A percentile compares a stretch with the other conserved stretches of the same genome.
Evolutionary conservation across 2,113 vertebrate species (phyloP).

Genomic region (Rhombomys opimus): DNA sequence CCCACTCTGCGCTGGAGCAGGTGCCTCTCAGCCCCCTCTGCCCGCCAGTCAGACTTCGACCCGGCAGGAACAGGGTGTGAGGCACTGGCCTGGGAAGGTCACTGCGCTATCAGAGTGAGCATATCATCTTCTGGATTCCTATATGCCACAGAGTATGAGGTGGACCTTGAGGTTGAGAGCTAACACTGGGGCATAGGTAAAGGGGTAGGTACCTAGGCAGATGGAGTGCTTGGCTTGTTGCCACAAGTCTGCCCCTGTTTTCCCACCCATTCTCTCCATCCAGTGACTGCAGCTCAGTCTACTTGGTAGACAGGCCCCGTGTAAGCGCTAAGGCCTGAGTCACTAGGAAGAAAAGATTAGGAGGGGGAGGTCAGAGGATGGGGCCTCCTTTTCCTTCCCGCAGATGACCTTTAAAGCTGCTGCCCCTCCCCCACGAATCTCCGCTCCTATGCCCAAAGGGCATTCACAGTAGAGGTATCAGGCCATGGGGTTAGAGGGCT

Average conservation of each 20-base stretch:
- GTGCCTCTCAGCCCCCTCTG: neutral
- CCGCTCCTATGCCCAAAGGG: neutral
- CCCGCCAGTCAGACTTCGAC: neutral
- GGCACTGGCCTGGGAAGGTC: conserved; percentile 30
- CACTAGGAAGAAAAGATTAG: conserved; percentile 30
- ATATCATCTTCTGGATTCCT: neutral
- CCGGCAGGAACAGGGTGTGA: neutral
- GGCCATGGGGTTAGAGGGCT: neutral
- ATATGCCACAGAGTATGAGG: neutral
- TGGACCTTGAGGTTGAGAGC: neutral
- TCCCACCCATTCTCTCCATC: neutral
- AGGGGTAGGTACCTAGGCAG: neutral
- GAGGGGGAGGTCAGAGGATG: neutral
- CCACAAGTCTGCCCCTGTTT: neutral
- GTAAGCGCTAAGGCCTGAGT: conserved; percentile 45
- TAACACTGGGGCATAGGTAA: neutral
- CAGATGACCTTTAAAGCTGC: conserved; percentile 63
- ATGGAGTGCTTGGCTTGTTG: neutral
- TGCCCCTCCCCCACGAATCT: neutral
- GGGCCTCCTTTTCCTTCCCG: conserved; percentile 33
- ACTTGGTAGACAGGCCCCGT: neutral
- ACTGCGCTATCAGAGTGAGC: neutral
- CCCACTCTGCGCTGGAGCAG: neutral
- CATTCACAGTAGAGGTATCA: neutral
- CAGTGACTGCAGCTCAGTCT: neutral